Base-by-base conservation (phyloP, 2,113 vertebrate genomes). In the Clinocottus analis region DNA sequence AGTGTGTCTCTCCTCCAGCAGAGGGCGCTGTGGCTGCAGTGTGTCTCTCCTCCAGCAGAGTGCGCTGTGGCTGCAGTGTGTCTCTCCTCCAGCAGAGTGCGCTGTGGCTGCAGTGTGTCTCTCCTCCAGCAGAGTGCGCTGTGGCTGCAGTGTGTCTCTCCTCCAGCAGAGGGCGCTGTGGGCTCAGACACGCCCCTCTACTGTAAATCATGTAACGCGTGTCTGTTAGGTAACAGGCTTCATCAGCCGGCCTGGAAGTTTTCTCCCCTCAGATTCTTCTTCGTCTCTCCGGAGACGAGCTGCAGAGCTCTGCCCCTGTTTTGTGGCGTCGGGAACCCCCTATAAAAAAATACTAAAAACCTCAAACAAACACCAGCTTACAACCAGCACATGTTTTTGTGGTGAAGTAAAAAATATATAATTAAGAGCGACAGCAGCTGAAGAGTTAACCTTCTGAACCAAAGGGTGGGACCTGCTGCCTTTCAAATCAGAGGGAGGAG, bases 201-300 rank as follows among this genome's bases (percentile, higher is more conserved):
- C 88, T 91, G 88, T 88, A 88, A 85, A 80, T 85, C 85, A 71
- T 91, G 87, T 89, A 85, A 69, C 76, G 82, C 87, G n/a, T 75
- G 80, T 27, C 70, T 81, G 85, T 86, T 85, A 82, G 87, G 78
- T 84, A 84, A 87, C 75, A 35, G 6, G 33, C 39, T 77, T 39
- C 37, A 39, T 12, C 83, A 75, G 81, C 53, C 60, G 83, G 83
- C 75, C 79, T 80, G 87, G 84, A 80, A 86, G 70, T 78, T 75
- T 47, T 21, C 56, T 68, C 25, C n/a, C n/a, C n/a, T n/a, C n/a
- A 19, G 2, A 7, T 43, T 27, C 59, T 45, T 37, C 17, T 35
- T 11, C 47, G 8, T 33, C 29, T 3, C 21, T 37, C 27, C 23
- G 65, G 41, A 12, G 58, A 19, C 55, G 7, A 45, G 39, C 19